Evolutionary conservation across 2,113 vertebrate species (phyloP).

Genomic region (Atherinomorus stipes): DNA sequence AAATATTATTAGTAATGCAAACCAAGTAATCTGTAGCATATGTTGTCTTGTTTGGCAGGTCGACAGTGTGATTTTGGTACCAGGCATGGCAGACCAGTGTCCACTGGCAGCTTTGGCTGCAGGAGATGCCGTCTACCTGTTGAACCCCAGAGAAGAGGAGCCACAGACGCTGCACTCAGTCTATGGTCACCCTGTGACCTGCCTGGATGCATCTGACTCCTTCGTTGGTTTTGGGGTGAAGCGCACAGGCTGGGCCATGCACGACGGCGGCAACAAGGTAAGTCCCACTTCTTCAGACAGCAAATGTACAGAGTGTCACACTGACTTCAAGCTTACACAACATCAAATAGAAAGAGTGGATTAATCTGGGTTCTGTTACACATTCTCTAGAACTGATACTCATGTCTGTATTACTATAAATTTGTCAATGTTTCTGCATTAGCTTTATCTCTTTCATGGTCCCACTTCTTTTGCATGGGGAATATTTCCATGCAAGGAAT

Average conservation of each 20-base stretch:
- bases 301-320: too few species aligned
- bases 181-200: constrained; percentile 92
- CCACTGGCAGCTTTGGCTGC: constrained; percentile 85
- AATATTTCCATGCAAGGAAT: too few species aligned
- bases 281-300: background rate
- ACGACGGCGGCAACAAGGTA: constrained; percentile 96
- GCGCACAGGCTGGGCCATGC: constrained; percentile 90
- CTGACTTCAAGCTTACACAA: too few species aligned
- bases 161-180: constrained; percentile 87
- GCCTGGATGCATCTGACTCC: constrained; percentile 86
- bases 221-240: constrained; percentile 90
- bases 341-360: too few species aligned
- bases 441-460: too few species aligned
- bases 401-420: too few species aligned
- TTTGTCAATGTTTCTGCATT: too few species aligned
- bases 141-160: constrained; percentile 81
- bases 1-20: too few species aligned
- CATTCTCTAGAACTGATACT: too few species aligned
- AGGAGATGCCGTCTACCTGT: constrained; percentile 88
- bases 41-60: constrained; percentile 80
- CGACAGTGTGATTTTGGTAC: constrained; percentile 87
- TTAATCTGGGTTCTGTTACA: too few species aligned
- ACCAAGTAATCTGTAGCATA: background rate
- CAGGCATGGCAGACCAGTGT: constrained; percentile 74
- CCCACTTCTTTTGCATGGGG: too few species aligned